Evolutionary conservation across 2,888 invertebrate species (phyloP).

Genomic region (Esperia sulphurella): DNA sequence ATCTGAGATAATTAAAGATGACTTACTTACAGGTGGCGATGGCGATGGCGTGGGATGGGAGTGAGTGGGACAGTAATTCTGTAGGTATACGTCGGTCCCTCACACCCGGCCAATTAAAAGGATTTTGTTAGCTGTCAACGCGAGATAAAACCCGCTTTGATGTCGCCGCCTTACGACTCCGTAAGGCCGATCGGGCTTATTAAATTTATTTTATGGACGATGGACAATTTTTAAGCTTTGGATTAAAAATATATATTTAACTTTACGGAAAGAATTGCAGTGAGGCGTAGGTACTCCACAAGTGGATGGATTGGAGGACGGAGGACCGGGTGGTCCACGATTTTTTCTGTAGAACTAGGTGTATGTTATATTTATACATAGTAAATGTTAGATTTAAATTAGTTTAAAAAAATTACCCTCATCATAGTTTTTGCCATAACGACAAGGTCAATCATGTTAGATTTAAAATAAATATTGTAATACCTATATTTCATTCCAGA

Average conservation of each 20-base stretch:
- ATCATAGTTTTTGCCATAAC: no score
- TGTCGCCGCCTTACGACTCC: slow-evolving; percentile 39
- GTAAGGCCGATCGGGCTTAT: slow-evolving; percentile 21
- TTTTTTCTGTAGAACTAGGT: no score
- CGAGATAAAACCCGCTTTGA: slow-evolving; percentile 65
- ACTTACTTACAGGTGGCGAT: slow-evolving; percentile 37
- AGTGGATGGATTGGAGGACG: neutral
- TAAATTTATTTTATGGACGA: slow-evolving; percentile 15
- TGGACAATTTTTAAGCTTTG: no score
- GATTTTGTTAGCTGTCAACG: slow-evolving; percentile 77
- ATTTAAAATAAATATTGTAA: no score
- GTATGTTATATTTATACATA: no score
- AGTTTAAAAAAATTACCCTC: no score
- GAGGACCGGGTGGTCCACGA: no score
- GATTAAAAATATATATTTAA: slow-evolving; percentile 2
- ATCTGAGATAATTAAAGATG: slow-evolving; percentile 28
- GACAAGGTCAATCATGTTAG: no score
- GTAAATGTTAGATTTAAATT: no score
- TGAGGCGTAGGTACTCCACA: neutral
- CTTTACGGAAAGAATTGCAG: neutral
- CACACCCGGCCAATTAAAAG: slow-evolving; percentile 70
- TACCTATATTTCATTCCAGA: no score
- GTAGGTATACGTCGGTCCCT: slow-evolving; percentile 21
- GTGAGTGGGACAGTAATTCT: slow-evolving; percentile 34
- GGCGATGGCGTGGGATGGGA: slow-evolving; percentile 57